Percentiles rank a stretch among this genome's conserved stretches.
phyloP scores from a whole-genome alignment of 2,888 invertebrate species.

The Hirudinaria manillensis region DNA sequence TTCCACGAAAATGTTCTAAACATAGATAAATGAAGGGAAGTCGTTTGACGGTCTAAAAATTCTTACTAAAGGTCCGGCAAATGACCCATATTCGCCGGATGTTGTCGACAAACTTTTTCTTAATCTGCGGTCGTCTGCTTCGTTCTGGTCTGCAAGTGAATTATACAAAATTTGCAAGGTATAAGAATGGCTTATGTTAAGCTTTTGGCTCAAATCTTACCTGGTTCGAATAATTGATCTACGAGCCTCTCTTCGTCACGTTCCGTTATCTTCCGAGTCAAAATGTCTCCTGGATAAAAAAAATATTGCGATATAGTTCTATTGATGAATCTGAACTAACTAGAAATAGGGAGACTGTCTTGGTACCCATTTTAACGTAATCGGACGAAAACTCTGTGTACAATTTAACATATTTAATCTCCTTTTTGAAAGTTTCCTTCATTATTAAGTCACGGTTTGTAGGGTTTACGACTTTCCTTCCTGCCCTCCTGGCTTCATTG shows the following conservation, averaged over 20 bases:
- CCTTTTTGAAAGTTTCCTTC: constrained; percentile 14
- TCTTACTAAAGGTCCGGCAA: constrained; percentile 1
- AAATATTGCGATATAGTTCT: no score
- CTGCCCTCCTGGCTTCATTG: background rate
- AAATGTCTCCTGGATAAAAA: no score
- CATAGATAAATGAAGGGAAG: background rate
- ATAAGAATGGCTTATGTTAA: no score
- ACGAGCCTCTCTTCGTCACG: no score
- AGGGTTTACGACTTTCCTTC: background rate
- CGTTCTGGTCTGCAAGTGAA: no score
- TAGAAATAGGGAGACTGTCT: no score
- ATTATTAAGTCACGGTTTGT: background rate
- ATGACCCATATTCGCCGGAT: constrained; percentile 15
- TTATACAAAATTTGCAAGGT: no score
- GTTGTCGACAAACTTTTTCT: constrained; percentile 9
- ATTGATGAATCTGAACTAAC: no score
- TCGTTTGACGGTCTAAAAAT: background rate
- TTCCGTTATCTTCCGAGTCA: no score
- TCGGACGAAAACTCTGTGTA: constrained; percentile 6
- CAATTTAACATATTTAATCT: constrained; percentile 8
- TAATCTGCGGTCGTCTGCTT: background rate
- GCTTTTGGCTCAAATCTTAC: no score
- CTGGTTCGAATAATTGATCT: no score
- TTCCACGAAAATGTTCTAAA: background rate
- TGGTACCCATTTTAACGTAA: background rate